Conservation (phyloP, 2,113 vertebrate species). For the Hucho hucho region DNA sequence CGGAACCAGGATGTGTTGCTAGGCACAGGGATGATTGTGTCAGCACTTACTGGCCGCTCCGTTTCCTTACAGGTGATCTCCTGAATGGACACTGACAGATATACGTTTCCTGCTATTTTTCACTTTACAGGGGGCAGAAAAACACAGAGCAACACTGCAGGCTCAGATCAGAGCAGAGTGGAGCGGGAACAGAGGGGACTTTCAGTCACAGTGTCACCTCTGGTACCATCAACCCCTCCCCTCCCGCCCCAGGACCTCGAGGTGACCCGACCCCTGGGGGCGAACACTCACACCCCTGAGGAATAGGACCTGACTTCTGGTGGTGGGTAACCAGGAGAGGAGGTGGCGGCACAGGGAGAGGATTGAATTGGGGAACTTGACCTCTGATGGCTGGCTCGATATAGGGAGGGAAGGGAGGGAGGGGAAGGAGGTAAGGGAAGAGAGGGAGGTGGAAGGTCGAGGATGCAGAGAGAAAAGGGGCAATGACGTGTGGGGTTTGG, state of each 20-base stretch:
- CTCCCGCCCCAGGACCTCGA: conserved; percentile 37
- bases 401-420: conserved; percentile 17
- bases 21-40: conserved; percentile 75
- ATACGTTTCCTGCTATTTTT: conserved; percentile 79
- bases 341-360: no score
- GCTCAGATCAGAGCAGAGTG: conserved; percentile 2
- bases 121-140: conserved; percentile 61
- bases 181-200: conserved; percentile 1
- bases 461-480: conserved; percentile 46
- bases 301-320: not conserved
- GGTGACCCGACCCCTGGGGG: conserved; percentile 43
- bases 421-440: conserved; percentile 35
- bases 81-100: conserved; percentile 80
- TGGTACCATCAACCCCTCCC: not conserved
- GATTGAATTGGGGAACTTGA: not conserved
- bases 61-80: conserved; percentile 82
- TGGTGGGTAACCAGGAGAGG: no score
- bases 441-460: conserved; percentile 32
- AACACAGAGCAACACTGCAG: conserved; percentile 43
- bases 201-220: not conserved
- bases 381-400: not conserved
- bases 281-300: not conserved
- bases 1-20: conserved; percentile 78
- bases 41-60: conserved; percentile 74
- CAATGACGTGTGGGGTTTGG: conserved; percentile 45